A percentile compares a stretch with the other conserved stretches of the same genome.
Evolutionary conservation across 2,113 vertebrate species (phyloP).

Genomic region (Gavia stellata): DNA sequence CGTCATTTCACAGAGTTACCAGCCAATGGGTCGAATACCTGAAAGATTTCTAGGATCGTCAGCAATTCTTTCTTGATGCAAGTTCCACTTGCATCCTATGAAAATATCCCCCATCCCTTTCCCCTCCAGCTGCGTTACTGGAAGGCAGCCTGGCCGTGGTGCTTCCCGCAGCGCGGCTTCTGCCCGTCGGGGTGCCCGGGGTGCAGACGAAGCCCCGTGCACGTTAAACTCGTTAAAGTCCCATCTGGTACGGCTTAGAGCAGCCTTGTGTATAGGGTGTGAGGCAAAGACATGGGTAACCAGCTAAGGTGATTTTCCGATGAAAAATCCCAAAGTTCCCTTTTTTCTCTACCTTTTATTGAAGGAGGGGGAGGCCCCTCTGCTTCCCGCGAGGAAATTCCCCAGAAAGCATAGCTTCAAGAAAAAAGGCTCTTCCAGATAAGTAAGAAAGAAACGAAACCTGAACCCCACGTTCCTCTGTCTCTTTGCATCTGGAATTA

Average conservation of each 20-base stretch:
- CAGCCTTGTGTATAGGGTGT: neutral
- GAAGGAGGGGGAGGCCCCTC: neutral
- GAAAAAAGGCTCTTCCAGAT: neutral
- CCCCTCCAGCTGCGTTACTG: neutral
- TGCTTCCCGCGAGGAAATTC: neutral
- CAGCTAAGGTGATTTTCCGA: neutral
- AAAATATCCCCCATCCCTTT: neutral
- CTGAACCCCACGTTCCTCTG: neutral
- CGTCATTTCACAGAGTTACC: neutral
- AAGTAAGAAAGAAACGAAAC: neutral
- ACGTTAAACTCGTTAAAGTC: neutral
- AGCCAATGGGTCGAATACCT: fast-evolving
- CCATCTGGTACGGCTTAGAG: neutral
- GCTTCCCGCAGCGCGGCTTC: neutral
- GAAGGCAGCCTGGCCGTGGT: neutral
- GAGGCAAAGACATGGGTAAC: neutral
- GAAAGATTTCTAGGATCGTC: neutral
- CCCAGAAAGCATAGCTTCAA: neutral
- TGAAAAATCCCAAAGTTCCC: neutral
- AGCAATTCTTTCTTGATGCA: neutral
- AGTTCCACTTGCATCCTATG: neutral
- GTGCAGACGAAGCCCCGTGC: neutral
- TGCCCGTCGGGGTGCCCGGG: neutral
- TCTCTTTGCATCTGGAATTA: neutral
- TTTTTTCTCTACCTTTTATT: neutral